These are phyloP conservation scores for Seladonia tumulorum DNA, from an alignment of 2,888 invertebrate species.

Conservation along the genomic window DNA sequence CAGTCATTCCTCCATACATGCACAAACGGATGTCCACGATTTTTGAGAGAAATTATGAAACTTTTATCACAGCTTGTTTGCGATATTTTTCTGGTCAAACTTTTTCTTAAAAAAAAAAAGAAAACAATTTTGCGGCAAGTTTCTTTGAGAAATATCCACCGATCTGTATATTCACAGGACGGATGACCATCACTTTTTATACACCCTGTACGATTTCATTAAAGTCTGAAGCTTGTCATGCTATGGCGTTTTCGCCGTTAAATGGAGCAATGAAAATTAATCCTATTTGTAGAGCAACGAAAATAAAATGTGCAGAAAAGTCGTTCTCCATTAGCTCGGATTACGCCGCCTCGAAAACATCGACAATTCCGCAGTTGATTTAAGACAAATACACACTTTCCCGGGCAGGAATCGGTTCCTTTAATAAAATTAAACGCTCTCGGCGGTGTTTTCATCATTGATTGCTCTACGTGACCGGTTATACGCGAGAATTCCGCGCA, in stretches of 20 bases:
- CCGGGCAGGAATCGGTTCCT: neutral
- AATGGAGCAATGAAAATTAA: no score
- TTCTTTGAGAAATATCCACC: no score
- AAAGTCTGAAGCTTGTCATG: neutral
- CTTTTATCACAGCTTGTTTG: neutral
- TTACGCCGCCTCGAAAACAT: slow-evolving; percentile 31
- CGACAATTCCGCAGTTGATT: slow-evolving; percentile 44
- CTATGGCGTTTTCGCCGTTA: no score
- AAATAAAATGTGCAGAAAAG: slow-evolving; percentile 29
- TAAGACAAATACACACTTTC: slow-evolving; percentile 61
- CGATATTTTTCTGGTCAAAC: neutral
- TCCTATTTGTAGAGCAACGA: neutral
- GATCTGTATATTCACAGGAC: no score
- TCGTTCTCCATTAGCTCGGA: slow-evolving; percentile 61
- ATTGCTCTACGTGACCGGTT: slow-evolving; percentile 45
- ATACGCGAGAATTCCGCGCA: slow-evolving; percentile 5
- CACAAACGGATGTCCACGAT: no score
- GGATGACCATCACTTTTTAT: no score
- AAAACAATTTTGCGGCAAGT: no score
- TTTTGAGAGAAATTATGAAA: neutral
- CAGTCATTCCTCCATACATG: neutral
- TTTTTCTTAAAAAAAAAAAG: no score
- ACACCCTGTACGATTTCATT: neutral
- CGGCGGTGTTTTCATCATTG: neutral
- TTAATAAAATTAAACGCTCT: neutral